Evolutionary conservation across 2,888 invertebrate genomes (phyloP), one percentile per base, ranked within the genome.

Genomic region (Meta bourneti): DNA sequence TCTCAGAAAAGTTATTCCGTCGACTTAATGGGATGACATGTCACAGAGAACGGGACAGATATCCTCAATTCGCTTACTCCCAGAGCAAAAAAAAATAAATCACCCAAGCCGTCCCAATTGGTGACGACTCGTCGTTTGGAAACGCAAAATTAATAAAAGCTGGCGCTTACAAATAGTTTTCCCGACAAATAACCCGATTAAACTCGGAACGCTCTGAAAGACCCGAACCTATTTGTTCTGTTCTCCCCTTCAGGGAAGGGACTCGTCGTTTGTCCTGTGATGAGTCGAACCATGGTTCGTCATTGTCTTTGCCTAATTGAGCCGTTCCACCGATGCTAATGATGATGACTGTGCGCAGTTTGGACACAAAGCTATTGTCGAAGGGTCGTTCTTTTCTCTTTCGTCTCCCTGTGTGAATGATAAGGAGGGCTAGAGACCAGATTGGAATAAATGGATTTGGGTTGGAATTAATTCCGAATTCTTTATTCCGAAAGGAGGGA

Each of bases 221-320:
- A 72, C 20, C 52, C 52, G 81, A 8, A 51, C 49, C 81, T 81
- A 81, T 81, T 81, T 81, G 81, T 34, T 34, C 34, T 1, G 34
- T 34, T 34, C 34, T 81, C 48, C 77, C 52, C 34, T n/a, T 77
- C 77, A 74, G 13, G 48, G 74, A 11, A 20, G 34, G 74, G 34
- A n/a, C 70, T 70, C 70, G 13, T 70, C 34, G 70, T 78, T 86
- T 86, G 78, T 78, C 78, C 70, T 71, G 48, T 19, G 78, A 78
- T 71, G 86, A 86, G 51, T 71, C 20, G 34, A 52, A 19, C 19
- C 20, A 54, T 34, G 88, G 89, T 70, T 77, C 89, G 89, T 83
- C 89, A 82, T 89, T 89, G 83, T 89, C 83, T 83, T 71, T 70
- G 77, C 34, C 83, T 89, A 89, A 89, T 89, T 89, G 78, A 89